A percentile compares a stretch with the other conserved stretches of the same genome.
Conservation (phyloP, 2,888 invertebrate species). For the Trichopria drosophilae region DNA sequence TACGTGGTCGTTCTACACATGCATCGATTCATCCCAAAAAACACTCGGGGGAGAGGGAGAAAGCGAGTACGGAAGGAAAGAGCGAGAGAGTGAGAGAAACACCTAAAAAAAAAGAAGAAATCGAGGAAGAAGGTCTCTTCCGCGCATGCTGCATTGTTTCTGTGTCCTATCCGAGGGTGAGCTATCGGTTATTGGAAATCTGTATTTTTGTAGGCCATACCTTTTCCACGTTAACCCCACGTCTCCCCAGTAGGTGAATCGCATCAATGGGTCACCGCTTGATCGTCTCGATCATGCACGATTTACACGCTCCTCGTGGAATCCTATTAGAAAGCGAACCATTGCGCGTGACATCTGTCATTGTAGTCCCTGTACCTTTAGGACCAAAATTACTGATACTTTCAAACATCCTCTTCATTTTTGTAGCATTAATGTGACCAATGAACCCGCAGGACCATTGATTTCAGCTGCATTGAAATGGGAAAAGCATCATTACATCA, state of each 20-base stretch:
- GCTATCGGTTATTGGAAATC: slow-evolving; percentile 57
- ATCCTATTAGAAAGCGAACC: no score
- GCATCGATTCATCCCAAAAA: slow-evolving; percentile 36
- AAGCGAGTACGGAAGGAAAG: slow-evolving; percentile 1
- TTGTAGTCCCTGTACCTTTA: no score
- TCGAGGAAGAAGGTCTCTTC: slow-evolving; percentile 10
- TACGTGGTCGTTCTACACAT: slow-evolving; percentile 45
- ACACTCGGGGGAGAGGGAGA: slow-evolving; percentile 9
- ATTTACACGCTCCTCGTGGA: slow-evolving; percentile 20
- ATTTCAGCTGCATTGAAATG: no score
- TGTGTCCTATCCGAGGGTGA: slow-evolving; percentile 26
- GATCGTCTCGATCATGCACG: slow-evolving; percentile 36
- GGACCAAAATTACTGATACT: no score
- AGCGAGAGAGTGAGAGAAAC: no score
- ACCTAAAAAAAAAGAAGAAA: no score
- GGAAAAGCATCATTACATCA: no score
- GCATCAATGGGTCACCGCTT: slow-evolving; percentile 44
- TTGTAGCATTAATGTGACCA: no score
- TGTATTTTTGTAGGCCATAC: slow-evolving; percentile 56
- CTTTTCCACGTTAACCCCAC: slow-evolving; percentile 31
- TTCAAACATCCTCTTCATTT: no score
- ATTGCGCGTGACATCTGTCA: no score
- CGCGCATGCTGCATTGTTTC: slow-evolving; percentile 32
- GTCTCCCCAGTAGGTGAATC: slow-evolving; percentile 34
- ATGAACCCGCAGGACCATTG: no score